Base-by-base conservation (phyloP, 2,113 vertebrate species). In the Eclectus roratus region DNA sequence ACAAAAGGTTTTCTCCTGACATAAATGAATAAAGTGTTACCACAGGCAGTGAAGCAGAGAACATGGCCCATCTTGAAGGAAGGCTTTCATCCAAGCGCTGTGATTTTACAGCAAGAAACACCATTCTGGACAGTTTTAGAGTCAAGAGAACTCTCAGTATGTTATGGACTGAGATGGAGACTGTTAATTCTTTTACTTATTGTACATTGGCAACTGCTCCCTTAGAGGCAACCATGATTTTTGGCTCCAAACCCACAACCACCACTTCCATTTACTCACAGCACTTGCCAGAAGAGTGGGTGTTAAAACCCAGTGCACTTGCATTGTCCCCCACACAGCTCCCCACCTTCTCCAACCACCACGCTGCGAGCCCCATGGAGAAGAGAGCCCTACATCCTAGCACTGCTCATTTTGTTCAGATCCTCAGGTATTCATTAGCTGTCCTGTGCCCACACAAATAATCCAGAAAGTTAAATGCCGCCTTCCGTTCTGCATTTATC, bases 1-100 rank as follows among this genome's bases (percentile, higher is more conserved):
- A 96, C 92, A 94, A 95, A 95, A 96, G 93, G 88, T 79, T 93
- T 95, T 86, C 93, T 95, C 72, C 65, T 19, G n/a, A 89, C 80
- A 88, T 94, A 93, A 94, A 85, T 76, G 83, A 91, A 92, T 89
- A 84, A 96, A 96, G 80, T 60, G 80, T 93, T 94, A 94, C 89
- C 89, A 92, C 69, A 87, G 91, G 94, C 93, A 89, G 70, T 28
- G 87, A 88, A 91, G 93, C 50, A 25, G 78, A 88, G 89, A 95
- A 85, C 71, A 16, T 5, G 63, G 94, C 74, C 81, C 53, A 76
- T 85, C 93, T 39, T 81, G 44, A 85, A 94, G 70, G 79, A 91
- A 84, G 56, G 61, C 61, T 94, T 95, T 94, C 60, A 93, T 91
- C 65, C 73, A 76, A 92, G 28, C 3, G 4, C 77, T 72, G 72